Percentiles rank a stretch among this genome's conserved stretches.
These are phyloP conservation scores for Aleiodes alternator DNA, from an alignment of 2,888 invertebrate genomes.

Conservation along the genomic window DNA sequence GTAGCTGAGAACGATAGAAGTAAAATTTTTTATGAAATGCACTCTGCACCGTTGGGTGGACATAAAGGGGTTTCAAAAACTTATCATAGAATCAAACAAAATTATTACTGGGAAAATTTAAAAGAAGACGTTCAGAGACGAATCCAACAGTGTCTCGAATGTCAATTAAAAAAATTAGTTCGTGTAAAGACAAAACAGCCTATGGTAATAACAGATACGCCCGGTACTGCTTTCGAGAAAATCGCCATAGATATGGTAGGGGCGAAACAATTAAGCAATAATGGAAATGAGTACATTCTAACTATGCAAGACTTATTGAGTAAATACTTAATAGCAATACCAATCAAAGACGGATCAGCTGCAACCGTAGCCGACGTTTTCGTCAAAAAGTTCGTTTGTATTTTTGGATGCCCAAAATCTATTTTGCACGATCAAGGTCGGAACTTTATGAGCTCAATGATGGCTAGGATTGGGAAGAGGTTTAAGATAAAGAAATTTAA, in stretches of 20 bases:
- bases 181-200: constrained; percentile 40
- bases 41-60: constrained; percentile 9
- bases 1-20: not conserved
- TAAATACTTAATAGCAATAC: constrained; percentile 18
- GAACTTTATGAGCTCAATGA: constrained; percentile 34
- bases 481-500: constrained; percentile 35
- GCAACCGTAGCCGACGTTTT: constrained; percentile 25
- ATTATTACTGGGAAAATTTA: constrained; percentile 42
- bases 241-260: constrained; percentile 51
- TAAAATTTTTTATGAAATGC: constrained; percentile 25
- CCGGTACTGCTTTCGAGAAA: constrained; percentile 39
- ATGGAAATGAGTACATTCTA: constrained; percentile 54
- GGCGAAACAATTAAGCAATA: constrained; percentile 47
- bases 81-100: constrained; percentile 33
- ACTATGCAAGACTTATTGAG: constrained; percentile 50
- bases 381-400: constrained; percentile 26
- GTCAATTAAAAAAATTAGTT: constrained; percentile 39
- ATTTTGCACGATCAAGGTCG: constrained; percentile 38
- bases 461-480: not conserved
- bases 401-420: constrained; percentile 31
- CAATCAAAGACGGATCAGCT: constrained; percentile 1
- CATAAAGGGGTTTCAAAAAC: constrained; percentile 47
- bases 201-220: constrained; percentile 44
- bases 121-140: constrained; percentile 37
- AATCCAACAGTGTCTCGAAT: constrained; percentile 32